Conservation (phyloP, 1,140 invertebrate genomes). For the Acarapis woodi region DNA sequence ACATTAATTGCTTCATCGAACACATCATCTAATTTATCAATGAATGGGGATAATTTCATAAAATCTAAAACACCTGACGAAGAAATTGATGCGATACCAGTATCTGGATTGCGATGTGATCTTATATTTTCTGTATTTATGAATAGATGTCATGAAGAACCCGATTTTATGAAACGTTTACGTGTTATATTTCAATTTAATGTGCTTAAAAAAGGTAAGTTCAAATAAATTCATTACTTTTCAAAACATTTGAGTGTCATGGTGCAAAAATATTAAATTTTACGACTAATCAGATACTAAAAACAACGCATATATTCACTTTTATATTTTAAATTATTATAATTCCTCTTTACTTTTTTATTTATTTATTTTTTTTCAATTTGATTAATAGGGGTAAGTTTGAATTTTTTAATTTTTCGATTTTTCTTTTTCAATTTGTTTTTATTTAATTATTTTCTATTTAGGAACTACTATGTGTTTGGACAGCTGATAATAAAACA, state of each 20-base stretch:
- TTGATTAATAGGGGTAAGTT: too few species aligned
- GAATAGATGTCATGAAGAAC: constrained; percentile 35
- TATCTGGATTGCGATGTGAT: constrained; percentile 20
- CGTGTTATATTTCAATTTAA: constrained; percentile 61
- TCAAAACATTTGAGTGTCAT: too few species aligned
- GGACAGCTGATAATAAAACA: constrained; percentile 17
- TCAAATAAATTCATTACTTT: constrained; percentile 22
- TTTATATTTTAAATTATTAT: neutral
- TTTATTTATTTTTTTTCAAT: neutral
- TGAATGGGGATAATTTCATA: neutral
- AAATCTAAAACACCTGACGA: neutral
- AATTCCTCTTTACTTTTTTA: neutral
- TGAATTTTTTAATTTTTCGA: neutral
- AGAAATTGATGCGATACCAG: constrained; percentile 2
- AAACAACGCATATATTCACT: too few species aligned
- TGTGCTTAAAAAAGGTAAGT: constrained; percentile 44
- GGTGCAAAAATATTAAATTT: too few species aligned
- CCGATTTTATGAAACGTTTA: constrained; percentile 39
- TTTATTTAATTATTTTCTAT: neutral
- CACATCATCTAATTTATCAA: constrained; percentile 3
- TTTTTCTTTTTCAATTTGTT: neutral
- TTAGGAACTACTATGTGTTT: too few species aligned
- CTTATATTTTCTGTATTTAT: constrained; percentile 45
- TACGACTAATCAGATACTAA: too few species aligned
- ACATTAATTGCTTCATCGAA: neutral